These are phyloP conservation scores for Zophobas morio DNA, from an alignment of 1,140 invertebrate species.

Conservation along the genomic window DNA sequence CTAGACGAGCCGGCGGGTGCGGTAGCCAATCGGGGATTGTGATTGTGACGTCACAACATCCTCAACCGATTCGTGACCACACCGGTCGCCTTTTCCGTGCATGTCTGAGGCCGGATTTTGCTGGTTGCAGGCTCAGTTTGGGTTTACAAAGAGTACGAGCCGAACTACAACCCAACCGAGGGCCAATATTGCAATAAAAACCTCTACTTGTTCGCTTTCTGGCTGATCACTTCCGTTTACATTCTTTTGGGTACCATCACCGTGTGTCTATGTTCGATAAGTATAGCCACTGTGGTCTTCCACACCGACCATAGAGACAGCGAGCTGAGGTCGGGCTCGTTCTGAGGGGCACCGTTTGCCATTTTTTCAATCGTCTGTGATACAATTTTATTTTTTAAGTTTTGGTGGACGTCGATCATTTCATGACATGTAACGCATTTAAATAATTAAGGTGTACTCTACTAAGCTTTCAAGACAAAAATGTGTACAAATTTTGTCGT, in stretches of 20 bases:
- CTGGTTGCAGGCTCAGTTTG: conserved; percentile 73
- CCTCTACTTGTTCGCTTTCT: conserved; percentile 79
- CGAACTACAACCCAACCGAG: conserved; percentile 71
- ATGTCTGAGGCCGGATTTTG: neutral
- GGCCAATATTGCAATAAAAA: conserved; percentile 76
- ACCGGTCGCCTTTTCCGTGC: neutral
- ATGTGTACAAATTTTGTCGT: neutral
- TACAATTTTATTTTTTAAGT: conserved; percentile 43
- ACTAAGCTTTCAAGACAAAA: conserved; percentile 23
- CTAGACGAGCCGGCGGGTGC: neutral
- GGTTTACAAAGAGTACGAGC: conserved; percentile 78
- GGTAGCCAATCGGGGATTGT: no score
- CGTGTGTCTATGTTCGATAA: conserved; percentile 73
- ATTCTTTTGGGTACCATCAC: conserved; percentile 72
- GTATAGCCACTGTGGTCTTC: conserved; percentile 70
- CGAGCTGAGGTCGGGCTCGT: conserved; percentile 41
- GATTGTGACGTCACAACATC: no score
- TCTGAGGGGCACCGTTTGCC: conserved; percentile 29
- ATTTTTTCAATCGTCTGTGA: conserved; percentile 50
- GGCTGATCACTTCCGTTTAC: conserved; percentile 76
- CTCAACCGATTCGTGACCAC: no score
- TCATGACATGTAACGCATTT: no score
- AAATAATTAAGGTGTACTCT: conserved; percentile 4
- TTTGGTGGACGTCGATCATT: conserved; percentile 13
- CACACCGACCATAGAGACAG: conserved; percentile 61